Base-by-base conservation (phyloP, 2,113 vertebrate genomes). In the Oxyura jamaicensis region DNA sequence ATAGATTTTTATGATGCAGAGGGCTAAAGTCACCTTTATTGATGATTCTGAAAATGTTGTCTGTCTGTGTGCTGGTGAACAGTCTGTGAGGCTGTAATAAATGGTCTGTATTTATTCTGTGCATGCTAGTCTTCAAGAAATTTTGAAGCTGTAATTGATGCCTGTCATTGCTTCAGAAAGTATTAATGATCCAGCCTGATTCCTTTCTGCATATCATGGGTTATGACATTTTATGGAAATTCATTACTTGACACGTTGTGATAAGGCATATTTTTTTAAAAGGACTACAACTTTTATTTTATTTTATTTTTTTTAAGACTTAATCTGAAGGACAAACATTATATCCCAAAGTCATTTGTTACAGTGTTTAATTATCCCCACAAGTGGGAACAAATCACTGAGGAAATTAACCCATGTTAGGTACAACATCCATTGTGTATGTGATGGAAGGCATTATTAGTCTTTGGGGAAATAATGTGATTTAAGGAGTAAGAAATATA, bases 351-450 rank as follows among this genome's bases (percentile, higher is more conserved):
- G 82, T 94, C 12, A 85, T 69, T 95, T 85, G 22, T 58, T 87
- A 85, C 68, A 36, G 19, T 55, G 28, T 83, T 88, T 93, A 93
- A 93, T 94, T 93, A 90, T 93, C 42, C 68, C 60, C 77, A 79
- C 14, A 91, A 75, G 48, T 41, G 72, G 67, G n/a, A 93, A 75
- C 26, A 91, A 95, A 73, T 76, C 78, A 80, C 78, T 29, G 36
- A 93, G 78, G 84, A 96, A 89, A 95, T 96, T 72, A 83, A 93
- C 91, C 62, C 69, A 15, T 68, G 36, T 86, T 88, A 33, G 66
- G 59, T 46, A 83, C 15, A 28, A 89, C 83, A 17, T 92, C 74
- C 50, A 8, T 73, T 76, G 87, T 88, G 69, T 72, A 63, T 80
- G 63, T 73, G 75, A 91, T 89, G 86, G 92, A 94, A 89, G 22